Base-by-base conservation (phyloP, 2,113 vertebrate genomes). In the Peucedramus taeniatus region DNA sequence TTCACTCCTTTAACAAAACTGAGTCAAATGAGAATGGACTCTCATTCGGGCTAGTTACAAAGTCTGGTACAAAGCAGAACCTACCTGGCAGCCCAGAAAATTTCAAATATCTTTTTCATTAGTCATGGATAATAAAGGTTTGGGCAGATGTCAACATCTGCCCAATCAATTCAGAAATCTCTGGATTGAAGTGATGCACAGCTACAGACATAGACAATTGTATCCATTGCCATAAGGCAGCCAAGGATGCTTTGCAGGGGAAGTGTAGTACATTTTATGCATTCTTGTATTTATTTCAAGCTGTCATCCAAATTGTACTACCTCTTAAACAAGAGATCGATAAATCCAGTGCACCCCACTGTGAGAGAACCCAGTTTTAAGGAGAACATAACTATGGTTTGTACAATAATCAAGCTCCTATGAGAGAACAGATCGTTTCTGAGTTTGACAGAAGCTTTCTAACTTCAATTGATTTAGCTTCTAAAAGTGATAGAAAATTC, bases 101-200 rank as follows among this genome's bases (percentile, higher is more conserved):
- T n/a, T 79, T 81, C 13, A 22, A 37, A 37, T 15, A 37, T 49
- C 6, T 14, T 70, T 70, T 66, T 51, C 10, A 6, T 87, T 70
- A 68, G 13, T 54, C 44, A 57, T 17, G 47, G 11, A 65, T 8
- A 26, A 4, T 31, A 47, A 78, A 78, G 16, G 23, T 37, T 28
- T 17, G 1, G 13, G 9, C 40, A 76, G 26, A 28, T 4, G 1
- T 23, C 50, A 74, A 22, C 1, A 1, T 37, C n/a, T 23, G 2
- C 10, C 11, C 7, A 13, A 31, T 0, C 40, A 40, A 65, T 61
- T 77, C 42, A 78, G 60, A 65, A 51, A 33, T 45, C 33, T 75
- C 40, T 50, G 37, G n/a, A 8, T 0, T 74, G 33, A 74, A 80
- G 10, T 27, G 26, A 37, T 21, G 11, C 27, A 89, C 15, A 74